phyloP scores from a whole-genome alignment of 2,888 invertebrate species.

The Cephonodes hylas region DNA sequence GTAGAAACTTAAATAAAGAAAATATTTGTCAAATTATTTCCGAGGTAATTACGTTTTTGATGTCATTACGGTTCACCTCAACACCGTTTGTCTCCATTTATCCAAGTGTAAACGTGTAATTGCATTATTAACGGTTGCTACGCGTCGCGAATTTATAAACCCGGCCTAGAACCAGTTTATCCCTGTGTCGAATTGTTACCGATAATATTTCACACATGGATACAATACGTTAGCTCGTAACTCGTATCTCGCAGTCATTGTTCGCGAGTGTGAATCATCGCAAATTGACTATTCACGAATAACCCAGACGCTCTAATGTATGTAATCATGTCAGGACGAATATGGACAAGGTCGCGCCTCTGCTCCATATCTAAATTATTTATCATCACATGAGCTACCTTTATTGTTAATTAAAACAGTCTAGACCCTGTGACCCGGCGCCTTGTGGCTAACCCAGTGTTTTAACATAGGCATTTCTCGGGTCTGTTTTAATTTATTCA shows the following conservation, averaged over 20 bases:
- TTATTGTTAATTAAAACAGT: background rate
- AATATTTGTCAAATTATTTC: background rate
- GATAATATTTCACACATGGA: background rate
- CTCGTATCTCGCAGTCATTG: background rate
- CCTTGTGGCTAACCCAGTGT: background rate
- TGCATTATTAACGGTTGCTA: slow-evolving; percentile 1
- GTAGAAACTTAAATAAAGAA: too few species aligned
- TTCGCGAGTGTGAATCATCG: slow-evolving; percentile 2
- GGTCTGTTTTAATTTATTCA: background rate
- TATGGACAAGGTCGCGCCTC: background rate
- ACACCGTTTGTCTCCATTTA: background rate
- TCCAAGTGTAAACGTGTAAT: background rate
- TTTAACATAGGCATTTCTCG: background rate
- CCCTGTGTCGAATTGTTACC: background rate
- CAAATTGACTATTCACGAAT: background rate
- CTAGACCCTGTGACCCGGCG: background rate
- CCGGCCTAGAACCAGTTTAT: background rate
- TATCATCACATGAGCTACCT: background rate
- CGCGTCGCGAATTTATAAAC: background rate
- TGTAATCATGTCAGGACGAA: slow-evolving; percentile 6
- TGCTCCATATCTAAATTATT: background rate
- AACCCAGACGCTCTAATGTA: background rate
- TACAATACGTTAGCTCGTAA: background rate
- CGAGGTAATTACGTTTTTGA: background rate
- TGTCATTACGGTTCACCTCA: background rate